phyloP scores from a whole-genome alignment of 2,888 invertebrate genomes.

The Danaus chrysippus region DNA sequence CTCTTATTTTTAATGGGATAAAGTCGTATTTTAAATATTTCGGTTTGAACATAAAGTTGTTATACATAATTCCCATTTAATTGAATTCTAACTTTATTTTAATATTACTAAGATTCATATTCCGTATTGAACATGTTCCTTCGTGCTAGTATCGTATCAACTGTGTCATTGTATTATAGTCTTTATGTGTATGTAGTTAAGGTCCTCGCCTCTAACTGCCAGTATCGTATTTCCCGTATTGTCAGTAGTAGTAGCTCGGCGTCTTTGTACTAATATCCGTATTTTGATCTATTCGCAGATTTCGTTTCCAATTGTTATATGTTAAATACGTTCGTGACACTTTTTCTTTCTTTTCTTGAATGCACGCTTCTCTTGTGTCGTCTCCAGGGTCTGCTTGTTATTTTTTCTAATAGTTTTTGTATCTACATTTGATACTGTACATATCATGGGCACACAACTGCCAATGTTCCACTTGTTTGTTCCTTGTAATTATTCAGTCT shows the following conservation, averaged over 20 bases:
- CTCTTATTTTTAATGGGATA: constrained; percentile 5
- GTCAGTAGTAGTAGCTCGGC: constrained; percentile 19
- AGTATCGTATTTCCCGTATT: constrained; percentile 20
- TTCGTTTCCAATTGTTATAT: constrained; percentile 18
- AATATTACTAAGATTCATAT: constrained; percentile 7
- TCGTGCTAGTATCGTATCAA: not conserved
- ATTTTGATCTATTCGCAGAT: constrained; percentile 24
- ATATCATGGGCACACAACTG: too few relatives aligned
- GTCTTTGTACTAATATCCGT: constrained; percentile 23
- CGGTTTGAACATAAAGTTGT: not conserved
- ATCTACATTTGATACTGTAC: too few relatives aligned
- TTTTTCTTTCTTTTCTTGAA: constrained; percentile 3
- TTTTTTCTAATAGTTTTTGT: too few relatives aligned
- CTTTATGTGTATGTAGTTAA: not conserved
- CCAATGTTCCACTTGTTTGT: too few relatives aligned
- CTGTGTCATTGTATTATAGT: not conserved
- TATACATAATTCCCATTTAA: not conserved
- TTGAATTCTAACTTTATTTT: constrained; percentile 3
- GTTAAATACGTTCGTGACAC: constrained; percentile 3
- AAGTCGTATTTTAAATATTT: constrained; percentile 4
- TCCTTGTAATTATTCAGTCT: too few relatives aligned
- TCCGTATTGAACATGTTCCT: not conserved
- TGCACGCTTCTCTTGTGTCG: too few relatives aligned
- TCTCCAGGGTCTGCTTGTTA: too few relatives aligned
- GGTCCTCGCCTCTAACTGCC: constrained; percentile 1